Evolutionary conservation across 92 coral and sea anemone genomes (phyloP), one percentile per base, ranked within the genome.

Genomic region (Zoanthus solanderi): DNA sequence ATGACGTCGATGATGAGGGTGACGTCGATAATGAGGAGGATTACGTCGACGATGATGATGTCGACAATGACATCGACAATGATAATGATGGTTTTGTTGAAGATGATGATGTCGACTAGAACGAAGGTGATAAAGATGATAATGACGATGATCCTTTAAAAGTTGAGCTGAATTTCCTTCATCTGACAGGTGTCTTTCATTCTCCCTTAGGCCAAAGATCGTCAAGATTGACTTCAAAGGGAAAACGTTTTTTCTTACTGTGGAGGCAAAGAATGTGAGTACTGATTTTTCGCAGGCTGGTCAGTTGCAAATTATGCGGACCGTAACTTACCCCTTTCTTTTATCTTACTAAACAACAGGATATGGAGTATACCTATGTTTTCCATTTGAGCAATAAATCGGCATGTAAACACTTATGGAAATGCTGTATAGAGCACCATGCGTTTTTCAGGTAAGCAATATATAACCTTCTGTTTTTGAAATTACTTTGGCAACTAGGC

Each of bases 391-490:
- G 93, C 32, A 90, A 85, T 83, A 97, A 95, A 84, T 87, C 98
- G 18, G 98, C 99, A 0, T 95, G 98, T 84, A 97, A 97, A 82
- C 99, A 97, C 88, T 82, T 97, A 54, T 97, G 99, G 99, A 97
- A 95, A 83, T 95, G 98, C 84, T 97, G 99, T 79, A 75, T 97
- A 32, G 99, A 97, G 74, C 99, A 97, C 76, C 99, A 97, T 83
- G 92, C 95, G 28, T 97, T 97, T 67, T 97, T 97, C 91, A 95
- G 99, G 99, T 96, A 47, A 78, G 74, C 53, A 9, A 50, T 34
- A 50, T 34, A 50, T 7, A 10, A 7, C 54, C 12, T 50, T 10
- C 54, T 47, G 52, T 47, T 47, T 47, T 47, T 47, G 52, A 47
- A 47, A 47, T 23, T 23, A 47, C 8, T 47, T 47, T 47, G 52